phyloP scores from a whole-genome alignment of 2,113 vertebrate species.

The Phalacrocorax carbo region DNA sequence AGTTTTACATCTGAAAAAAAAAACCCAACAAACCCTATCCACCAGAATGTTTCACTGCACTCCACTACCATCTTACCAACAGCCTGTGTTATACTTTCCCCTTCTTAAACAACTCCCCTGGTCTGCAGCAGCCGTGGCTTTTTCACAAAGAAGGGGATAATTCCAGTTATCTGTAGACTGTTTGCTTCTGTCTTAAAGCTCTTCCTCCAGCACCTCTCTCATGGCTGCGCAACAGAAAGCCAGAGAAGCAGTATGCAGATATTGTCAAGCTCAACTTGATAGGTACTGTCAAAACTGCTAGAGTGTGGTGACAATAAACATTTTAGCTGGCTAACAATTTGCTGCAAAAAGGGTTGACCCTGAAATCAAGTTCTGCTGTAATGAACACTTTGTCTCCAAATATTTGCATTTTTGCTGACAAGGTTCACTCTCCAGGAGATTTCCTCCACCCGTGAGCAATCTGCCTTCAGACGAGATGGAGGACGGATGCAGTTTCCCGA shows the following conservation, averaged over 20 bases:
- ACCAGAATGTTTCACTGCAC: neutral
- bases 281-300: slow-evolving; percentile 70
- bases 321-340: slow-evolving; percentile 68
- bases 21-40: too few species aligned
- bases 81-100: neutral
- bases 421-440: slow-evolving; percentile 65
- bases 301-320: slow-evolving; percentile 66
- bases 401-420: slow-evolving; percentile 72
- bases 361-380: slow-evolving; percentile 67
- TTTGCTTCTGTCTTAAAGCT: neutral
- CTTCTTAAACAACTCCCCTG: neutral
- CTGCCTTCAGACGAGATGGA: slow-evolving; percentile 4
- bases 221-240: neutral
- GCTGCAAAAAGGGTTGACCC: slow-evolving; percentile 67
- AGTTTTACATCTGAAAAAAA: neutral
- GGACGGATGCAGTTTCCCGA: neutral
- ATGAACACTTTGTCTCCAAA: slow-evolving; percentile 69
- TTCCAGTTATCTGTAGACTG: neutral
- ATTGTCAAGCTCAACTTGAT: slow-evolving; percentile 63
- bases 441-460: slow-evolving; percentile 50
- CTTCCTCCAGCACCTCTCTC: neutral
- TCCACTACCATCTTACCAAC: neutral
- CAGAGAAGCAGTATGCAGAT: slow-evolving; percentile 29
- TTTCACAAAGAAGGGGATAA: neutral
- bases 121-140: neutral